Evolutionary conservation across 1,140 invertebrate species (phyloP), one percentile per base, ranked within the genome.

Genomic region (Pollicipes pollicipes): DNA sequence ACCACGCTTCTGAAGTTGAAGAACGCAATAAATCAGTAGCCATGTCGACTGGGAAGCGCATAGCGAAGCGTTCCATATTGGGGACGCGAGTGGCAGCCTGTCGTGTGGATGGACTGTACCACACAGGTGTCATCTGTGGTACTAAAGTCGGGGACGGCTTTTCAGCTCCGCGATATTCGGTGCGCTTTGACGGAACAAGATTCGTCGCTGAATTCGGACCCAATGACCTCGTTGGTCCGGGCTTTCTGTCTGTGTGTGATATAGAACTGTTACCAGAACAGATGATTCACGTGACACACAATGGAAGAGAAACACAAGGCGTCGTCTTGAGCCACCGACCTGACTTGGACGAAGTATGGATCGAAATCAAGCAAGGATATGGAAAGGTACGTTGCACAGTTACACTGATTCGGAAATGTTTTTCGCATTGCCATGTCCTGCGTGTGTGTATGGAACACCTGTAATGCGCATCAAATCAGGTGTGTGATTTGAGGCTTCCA

Each of bases 21-120:
- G n/a, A n/a, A n/a, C n/a, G n/a, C n/a, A n/a, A 58, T 21, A 3
- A 10, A 24, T 21, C 45, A 21, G 45, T 21, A 35, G 32, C 32
- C 4, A 94, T 94, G 91, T 93, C 91, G 77, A 92, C 90, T 74
- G 90, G 90, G 69, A 93, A 92, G 80, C 83, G 93, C 75, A 82
- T 96, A 76, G 92, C 93, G 71, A 97, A 97, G 83, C 85, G 94
- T 76, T 95, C 93, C 77, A 96, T 97, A 76, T 88, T 97, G 76
- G 93, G 94, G 74, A 96, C 93, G 73, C 86, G 92, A 76, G 91
- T 97, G 63, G 94, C 91, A 67, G 87, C 88, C 37, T 77, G 79
- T 73, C 89, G 88, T 74, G 86, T 88, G 75, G 91, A 94, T 83
- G 93, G 93, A 74, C 88, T 91, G 75, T 95, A 88, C 81, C 92